Evolutionary conservation across 2,113 vertebrate genomes (phyloP).

Genomic region (Mohoua ochrocephala): DNA sequence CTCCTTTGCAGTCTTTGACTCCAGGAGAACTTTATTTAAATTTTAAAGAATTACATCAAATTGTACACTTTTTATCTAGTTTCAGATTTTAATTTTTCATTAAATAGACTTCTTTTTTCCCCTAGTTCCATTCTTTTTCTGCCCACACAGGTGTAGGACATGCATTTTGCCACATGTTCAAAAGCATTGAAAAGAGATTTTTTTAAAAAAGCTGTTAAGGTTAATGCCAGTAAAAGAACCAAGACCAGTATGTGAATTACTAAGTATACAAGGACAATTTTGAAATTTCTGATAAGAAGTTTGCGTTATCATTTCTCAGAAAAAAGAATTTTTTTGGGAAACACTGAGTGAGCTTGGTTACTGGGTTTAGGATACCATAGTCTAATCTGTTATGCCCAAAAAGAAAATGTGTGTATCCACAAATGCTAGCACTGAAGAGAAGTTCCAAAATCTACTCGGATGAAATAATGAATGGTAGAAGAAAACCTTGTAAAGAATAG

Average conservation of each 20-base stretch:
- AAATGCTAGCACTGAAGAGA: not conserved
- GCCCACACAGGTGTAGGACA: not conserved
- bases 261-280: not conserved
- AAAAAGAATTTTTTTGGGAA: not conserved
- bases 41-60: not conserved
- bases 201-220: accelerated
- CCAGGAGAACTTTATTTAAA: not conserved
- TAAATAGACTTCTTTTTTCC: not conserved
- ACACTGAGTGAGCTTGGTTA: not conserved
- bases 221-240: not conserved
- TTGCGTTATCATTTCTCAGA: not conserved
- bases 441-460: not conserved
- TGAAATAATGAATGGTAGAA: not conserved
- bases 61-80: not conserved
- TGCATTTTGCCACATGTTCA: not conserved
- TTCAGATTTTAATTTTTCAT: not conserved
- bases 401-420: not conserved
- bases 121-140: not conserved
- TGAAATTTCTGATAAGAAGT: not conserved
- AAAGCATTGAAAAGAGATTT: not conserved
- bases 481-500: not conserved
- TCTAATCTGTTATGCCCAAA: not conserved
- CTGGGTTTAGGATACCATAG: not conserved
- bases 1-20: not conserved
- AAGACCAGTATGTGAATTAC: not conserved